Percentiles rank a stretch among this genome's conserved stretches.
Conservation (phyloP, 2,888 invertebrate species). For the Cephus spinipes region DNA sequence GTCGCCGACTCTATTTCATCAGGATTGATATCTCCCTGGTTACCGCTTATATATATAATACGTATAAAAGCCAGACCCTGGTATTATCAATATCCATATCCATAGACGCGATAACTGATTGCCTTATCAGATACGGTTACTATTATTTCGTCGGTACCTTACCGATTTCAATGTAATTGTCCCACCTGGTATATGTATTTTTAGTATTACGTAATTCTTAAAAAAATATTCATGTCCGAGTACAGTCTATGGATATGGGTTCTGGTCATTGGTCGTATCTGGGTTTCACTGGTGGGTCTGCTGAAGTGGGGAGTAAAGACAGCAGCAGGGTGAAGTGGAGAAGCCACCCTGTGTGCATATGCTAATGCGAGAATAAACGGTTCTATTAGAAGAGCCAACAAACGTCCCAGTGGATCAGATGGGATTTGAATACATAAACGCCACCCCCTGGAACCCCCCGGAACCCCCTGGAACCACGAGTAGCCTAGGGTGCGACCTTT, state of each 20-base stretch:
- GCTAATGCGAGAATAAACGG: slow-evolving; percentile 63
- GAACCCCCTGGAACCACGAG: slow-evolving; percentile 35
- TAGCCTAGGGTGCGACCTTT: slow-evolving; percentile 49
- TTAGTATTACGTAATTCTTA: neutral
- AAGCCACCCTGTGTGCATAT: slow-evolving; percentile 47
- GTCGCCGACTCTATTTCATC: neutral
- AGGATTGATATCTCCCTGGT: slow-evolving; percentile 23
- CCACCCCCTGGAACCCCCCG: slow-evolving; percentile 27
- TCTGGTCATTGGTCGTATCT: neutral
- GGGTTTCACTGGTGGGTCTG: neutral
- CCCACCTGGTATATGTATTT: neutral
- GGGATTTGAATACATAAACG: slow-evolving; percentile 65
- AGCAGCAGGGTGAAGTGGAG: neutral
- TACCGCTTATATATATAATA: slow-evolving; percentile 1
- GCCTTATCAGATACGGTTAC: neutral
- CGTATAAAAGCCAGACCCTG: neutral
- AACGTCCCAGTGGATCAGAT: slow-evolving; percentile 59
- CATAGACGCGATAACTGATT: neutral
- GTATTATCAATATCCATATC: neutral
- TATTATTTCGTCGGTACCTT: neutral
- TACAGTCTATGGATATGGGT: neutral
- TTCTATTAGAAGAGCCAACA: slow-evolving; percentile 63
- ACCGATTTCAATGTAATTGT: neutral
- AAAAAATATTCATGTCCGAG: neutral
- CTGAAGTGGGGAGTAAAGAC: neutral